Evolutionary conservation across 2,113 vertebrate species (phyloP).

Genomic region (Uropsilus gracilis): DNA sequence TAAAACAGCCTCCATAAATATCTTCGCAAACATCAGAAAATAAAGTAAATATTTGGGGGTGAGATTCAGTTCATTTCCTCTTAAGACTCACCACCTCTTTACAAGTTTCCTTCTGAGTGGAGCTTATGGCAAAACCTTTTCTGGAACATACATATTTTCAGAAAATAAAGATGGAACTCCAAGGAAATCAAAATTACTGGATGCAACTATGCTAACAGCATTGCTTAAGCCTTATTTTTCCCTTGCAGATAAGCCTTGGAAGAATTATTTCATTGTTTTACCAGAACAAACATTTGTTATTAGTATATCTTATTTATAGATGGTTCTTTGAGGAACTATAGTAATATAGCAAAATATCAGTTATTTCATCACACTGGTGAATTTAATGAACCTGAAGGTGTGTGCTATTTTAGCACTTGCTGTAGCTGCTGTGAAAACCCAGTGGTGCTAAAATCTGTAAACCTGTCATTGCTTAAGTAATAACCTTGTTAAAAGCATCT

Average conservation of each 20-base stretch:
- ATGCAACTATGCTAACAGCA: slow-evolving; percentile 66
- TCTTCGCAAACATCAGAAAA: slow-evolving; percentile 80
- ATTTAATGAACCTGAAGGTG: slow-evolving; percentile 95
- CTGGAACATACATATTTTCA: slow-evolving; percentile 74
- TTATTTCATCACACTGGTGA: slow-evolving; percentile 89
- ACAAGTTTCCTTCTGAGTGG: slow-evolving; percentile 77
- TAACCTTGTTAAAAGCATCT: slow-evolving; percentile 92
- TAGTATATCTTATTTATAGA: slow-evolving; percentile 88
- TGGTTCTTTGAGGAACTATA: slow-evolving; percentile 85
- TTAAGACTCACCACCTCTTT: slow-evolving; percentile 75
- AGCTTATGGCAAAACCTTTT: slow-evolving; percentile 76
- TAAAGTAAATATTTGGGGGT: slow-evolving; percentile 80
- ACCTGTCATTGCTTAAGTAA: slow-evolving; percentile 92
- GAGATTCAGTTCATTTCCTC: slow-evolving; percentile 69
- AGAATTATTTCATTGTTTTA: slow-evolving; percentile 88
- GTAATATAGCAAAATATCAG: slow-evolving; percentile 89
- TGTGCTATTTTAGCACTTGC: slow-evolving; percentile 96
- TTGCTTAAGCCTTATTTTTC: slow-evolving; percentile 76
- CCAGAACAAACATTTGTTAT: slow-evolving; percentile 87
- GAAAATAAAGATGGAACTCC: slow-evolving; percentile 68
- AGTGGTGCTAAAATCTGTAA: slow-evolving; percentile 94
- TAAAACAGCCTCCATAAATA: slow-evolving; percentile 75
- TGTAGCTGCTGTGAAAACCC: slow-evolving; percentile 90
- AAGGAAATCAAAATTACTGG: slow-evolving; percentile 76
- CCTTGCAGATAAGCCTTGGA: slow-evolving; percentile 83